These are phyloP conservation scores for Corbicula japonica DNA, from an alignment of 2,888 invertebrate genomes.

Conservation along the genomic window DNA sequence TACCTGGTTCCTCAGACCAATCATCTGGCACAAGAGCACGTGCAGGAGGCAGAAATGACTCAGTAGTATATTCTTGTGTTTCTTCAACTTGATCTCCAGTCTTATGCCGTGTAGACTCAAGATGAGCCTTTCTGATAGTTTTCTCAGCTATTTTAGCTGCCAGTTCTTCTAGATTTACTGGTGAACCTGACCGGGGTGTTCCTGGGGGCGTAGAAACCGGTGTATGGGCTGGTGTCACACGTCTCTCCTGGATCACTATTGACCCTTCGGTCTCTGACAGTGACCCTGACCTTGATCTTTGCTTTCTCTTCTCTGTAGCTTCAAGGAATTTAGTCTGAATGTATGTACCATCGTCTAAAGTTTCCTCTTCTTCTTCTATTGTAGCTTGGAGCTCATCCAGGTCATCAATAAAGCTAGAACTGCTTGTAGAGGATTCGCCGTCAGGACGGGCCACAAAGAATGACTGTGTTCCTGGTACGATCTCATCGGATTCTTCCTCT, in stretches of 20 bases:
- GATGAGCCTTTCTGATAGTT: slow-evolving; percentile 62
- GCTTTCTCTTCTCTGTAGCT: slow-evolving; percentile 65
- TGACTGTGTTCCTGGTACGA: slow-evolving; percentile 81
- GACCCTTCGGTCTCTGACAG: slow-evolving; percentile 59
- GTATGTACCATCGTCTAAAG: slow-evolving; percentile 70
- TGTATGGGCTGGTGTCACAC: slow-evolving; percentile 56
- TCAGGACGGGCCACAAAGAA: slow-evolving; percentile 73
- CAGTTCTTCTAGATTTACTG: slow-evolving; percentile 55
- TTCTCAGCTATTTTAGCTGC: slow-evolving; percentile 63
- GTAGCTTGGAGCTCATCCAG: slow-evolving; percentile 65
- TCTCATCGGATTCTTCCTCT: slow-evolving; percentile 79
- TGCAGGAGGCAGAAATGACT: slow-evolving; percentile 44
- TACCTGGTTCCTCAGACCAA: slow-evolving; percentile 34
- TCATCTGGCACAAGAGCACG: slow-evolving; percentile 11
- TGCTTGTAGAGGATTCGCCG: slow-evolving; percentile 46
- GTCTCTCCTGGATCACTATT: slow-evolving; percentile 46
- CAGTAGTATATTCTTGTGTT: slow-evolving; percentile 50
- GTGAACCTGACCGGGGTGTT: slow-evolving; percentile 69
- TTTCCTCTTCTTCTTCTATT: slow-evolving; percentile 69
- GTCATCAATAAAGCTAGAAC: slow-evolving; percentile 67
- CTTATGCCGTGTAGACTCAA: slow-evolving; percentile 60
- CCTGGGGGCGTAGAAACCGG: slow-evolving; percentile 56
- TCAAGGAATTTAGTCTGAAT: slow-evolving; percentile 69
- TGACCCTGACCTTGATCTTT: slow-evolving; percentile 73
- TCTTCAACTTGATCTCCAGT: slow-evolving; percentile 59